A percentile compares a stretch with the other conserved stretches of the same genome.
phyloP scores from a whole-genome alignment of 1,140 invertebrate species.

The Venturia canescens region DNA sequence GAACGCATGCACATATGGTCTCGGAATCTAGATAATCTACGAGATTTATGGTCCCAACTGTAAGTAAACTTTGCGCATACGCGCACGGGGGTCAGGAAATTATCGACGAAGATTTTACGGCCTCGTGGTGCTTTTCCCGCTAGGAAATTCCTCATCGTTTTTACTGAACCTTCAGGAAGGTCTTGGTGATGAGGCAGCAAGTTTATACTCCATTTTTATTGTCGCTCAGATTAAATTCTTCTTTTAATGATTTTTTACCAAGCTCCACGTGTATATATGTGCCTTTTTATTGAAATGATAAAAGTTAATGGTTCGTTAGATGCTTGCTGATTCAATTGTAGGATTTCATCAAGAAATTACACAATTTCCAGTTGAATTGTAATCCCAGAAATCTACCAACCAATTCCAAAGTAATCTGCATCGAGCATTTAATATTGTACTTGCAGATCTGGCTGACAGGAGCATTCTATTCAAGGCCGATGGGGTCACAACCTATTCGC shows the following conservation, averaged over 20 bases:
- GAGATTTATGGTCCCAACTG: not conserved
- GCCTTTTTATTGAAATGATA: not conserved
- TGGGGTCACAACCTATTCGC: constrained; percentile 84
- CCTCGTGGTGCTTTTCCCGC: not conserved
- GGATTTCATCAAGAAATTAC: not conserved
- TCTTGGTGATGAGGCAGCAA: not conserved
- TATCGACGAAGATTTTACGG: not conserved
- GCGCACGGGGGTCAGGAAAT: not conserved
- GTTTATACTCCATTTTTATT: constrained; percentile 1
- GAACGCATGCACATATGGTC: not conserved
- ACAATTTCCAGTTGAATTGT: not conserved
- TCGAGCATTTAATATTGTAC: constrained; percentile 4
- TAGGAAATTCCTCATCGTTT: not conserved
- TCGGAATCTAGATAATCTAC: not conserved
- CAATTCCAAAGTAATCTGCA: too few species aligned
- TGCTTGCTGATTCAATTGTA: not conserved
- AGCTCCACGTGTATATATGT: not conserved
- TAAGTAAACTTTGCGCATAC: not conserved
- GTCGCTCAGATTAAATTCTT: not conserved
- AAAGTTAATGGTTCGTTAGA: not conserved
- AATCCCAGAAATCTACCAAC: not conserved
- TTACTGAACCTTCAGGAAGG: not conserved
- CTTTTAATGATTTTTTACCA: constrained; percentile 15
- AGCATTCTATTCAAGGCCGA: constrained; percentile 75
- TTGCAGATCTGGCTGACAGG: constrained; percentile 67